These are phyloP conservation scores for Drosophila obscura DNA, from an alignment of 1,140 invertebrate species.

Conservation along the genomic window DNA sequence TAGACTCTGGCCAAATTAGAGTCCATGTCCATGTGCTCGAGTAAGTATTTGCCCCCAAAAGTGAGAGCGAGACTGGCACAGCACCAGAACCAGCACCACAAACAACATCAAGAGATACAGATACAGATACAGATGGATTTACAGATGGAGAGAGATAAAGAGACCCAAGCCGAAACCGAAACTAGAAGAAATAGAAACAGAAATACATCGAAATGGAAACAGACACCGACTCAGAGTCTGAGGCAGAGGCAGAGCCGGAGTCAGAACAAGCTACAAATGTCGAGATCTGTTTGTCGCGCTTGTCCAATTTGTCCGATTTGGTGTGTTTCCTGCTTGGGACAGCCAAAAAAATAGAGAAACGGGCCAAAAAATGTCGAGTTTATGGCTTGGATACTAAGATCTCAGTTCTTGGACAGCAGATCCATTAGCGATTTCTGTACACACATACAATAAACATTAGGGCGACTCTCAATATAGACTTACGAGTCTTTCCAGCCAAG, in stretches of 20 bases:
- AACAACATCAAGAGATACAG: conserved; percentile 16
- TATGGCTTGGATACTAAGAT: background rate
- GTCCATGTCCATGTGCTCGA: conserved; percentile 16
- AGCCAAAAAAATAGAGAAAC: conserved; percentile 31
- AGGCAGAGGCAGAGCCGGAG: conserved; percentile 6
- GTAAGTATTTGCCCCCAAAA: conserved; percentile 13
- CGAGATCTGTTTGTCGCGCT: conserved; percentile 52
- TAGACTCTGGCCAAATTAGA: conserved; percentile 70
- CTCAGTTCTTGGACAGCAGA: background rate
- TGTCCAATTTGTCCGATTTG: conserved; percentile 55
- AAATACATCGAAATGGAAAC: too few relatives aligned
- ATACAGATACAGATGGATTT: conserved; percentile 25
- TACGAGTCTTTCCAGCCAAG: too few relatives aligned
- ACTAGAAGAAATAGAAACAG: too few relatives aligned
- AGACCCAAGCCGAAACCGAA: background rate
- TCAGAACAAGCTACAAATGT: conserved; percentile 49
- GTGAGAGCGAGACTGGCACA: conserved; percentile 34
- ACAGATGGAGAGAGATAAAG: conserved; percentile 19
- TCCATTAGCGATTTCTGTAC: background rate
- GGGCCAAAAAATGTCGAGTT: conserved; percentile 27
- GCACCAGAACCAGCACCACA: conserved; percentile 1
- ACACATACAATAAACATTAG: background rate
- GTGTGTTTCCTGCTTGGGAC: conserved; percentile 54
- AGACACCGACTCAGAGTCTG: conserved; percentile 1
- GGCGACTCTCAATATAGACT: too few relatives aligned